Base-by-base conservation (phyloP, 1,140 invertebrate species). In the Macrocentrus cingulum region DNA sequence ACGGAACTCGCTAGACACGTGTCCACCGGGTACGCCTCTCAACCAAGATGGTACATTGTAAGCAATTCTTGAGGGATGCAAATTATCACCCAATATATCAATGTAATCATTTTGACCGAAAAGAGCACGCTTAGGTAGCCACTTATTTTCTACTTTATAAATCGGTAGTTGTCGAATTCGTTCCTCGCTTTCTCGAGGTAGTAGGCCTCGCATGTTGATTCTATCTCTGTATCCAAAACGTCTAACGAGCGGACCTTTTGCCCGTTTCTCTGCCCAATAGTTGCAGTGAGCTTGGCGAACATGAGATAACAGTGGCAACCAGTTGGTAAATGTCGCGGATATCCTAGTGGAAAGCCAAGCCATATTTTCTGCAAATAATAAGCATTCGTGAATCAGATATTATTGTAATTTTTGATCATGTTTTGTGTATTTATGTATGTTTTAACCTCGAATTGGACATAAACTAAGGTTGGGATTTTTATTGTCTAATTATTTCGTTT, bases 101-200 rank as follows among this genome's bases (percentile, higher is more conserved):
- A 98, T 97, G 68, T 97, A 97, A 80, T 98, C 95, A 82, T 98
- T 98, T 73, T 97, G 94, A 1, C 95, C 95, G 82, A 93, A 95
- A 0, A 94, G 69, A 7, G 93, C 92, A 71, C 84, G 84, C 63
- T 87, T 88, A 64, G 87, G 80, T 7, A 71, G 67, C 94, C 94
- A 98, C 1, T 68, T 56, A 78, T 94, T 83, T 64, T 80, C 84
- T 0, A 90, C 90, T 58, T 83, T 66, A 77, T 92, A 93, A 25
- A 84, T 72, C 1, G 88, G 88, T 67, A 92, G 84, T 9, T 85
- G 82, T n/a, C 58, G 9, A 7, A 87, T 64, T 62, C 71, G 74
- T 19, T 71, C 69, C 39, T 74, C 77, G 54, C 76, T 75, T 19
- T 80, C 66, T 61, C 88, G 83, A 0, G 91, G 90, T 34, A 93